Evolutionary conservation across 2,888 invertebrate species (phyloP), one percentile per base, ranked within the genome.

Genomic region (Volucella bombylans): DNA sequence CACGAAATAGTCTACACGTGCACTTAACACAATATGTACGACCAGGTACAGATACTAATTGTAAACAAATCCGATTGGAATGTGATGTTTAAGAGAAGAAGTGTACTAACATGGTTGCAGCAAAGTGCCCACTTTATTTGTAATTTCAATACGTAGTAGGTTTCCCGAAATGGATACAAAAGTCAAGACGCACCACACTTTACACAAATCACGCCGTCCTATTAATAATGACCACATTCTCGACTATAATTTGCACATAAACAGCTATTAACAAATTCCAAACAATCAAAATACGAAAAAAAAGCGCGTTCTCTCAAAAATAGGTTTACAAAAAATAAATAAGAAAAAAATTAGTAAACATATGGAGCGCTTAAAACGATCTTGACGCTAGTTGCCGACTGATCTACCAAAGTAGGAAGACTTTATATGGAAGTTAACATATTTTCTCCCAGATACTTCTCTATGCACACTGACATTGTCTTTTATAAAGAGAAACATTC

Each of bases 311-410:
- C 71, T 18, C 80, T 55, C 49, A 57, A 69, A 68, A 64, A 64
- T 64, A 43, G n/a, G 14, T 55, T 59, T 69, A 74, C 23, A 72
- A 54, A 72, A 65, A 52, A 41, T 8, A 50, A 47, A 43, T 57
- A 47, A 43, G 55, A 68, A 82, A 55, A 50, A 10, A 39, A 12
- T 18, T 2, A 77, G 59, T 65, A 62, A 85, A 72, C 55, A 73
- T 52, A 69, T 67, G 67, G 47, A 74, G 74, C 74, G 83, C 76
- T 72, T 77, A 81, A 85, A 85, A 64, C 85, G 85, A 85, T 85
- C 85, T 85, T 77, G 77, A 85, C 77, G 85, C 85, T 81, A 85
- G 85, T 85, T 81, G 85, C 76, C 85, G 85, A 85, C 85, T 85
- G 85, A 85, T 85, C 52, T 81, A 85, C 72, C 81, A 81, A 81